Evolutionary conservation across 2,888 invertebrate genomes (phyloP).

Genomic region (Papilio gigon): DNA sequence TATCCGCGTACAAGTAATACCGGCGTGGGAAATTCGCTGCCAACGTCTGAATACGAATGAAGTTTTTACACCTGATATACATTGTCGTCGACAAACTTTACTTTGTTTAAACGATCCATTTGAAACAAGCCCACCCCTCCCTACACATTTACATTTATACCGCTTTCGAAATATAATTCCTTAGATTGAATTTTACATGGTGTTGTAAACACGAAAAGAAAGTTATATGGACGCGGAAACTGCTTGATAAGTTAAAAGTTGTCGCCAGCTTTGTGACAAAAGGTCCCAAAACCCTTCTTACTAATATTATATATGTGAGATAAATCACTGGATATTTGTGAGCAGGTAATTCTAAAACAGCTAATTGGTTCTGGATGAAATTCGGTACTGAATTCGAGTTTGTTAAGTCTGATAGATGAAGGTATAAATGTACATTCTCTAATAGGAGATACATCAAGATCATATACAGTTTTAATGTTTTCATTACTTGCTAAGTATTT

Average conservation of each 20-base stretch:
- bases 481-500: neutral
- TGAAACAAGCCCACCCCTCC: conserved; percentile 29
- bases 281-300: neutral
- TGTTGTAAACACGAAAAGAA: neutral
- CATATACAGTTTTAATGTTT: neutral
- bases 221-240: neutral
- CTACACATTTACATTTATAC: conserved; percentile 30
- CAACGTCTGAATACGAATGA: conserved; percentile 66
- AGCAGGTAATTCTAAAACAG: no score
- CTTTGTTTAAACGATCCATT: conserved; percentile 37
- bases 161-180: conserved; percentile 12
- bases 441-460: neutral
- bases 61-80: conserved; percentile 57
- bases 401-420: no score
- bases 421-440: neutral
- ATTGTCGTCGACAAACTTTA: conserved; percentile 36
- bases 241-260: neutral
- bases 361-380: no score
- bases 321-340: no score
- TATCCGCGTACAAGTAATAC: conserved; percentile 36
- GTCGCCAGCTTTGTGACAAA: neutral
- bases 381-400: no score
- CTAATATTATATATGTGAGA: no score
- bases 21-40: conserved; percentile 57
- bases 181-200: conserved; percentile 15